A percentile compares a stretch with the other conserved stretches of the same genome.
Conservation (phyloP, 35 echinoderm and acorn worm species). For the Apostichopus parvimensis region DNA sequence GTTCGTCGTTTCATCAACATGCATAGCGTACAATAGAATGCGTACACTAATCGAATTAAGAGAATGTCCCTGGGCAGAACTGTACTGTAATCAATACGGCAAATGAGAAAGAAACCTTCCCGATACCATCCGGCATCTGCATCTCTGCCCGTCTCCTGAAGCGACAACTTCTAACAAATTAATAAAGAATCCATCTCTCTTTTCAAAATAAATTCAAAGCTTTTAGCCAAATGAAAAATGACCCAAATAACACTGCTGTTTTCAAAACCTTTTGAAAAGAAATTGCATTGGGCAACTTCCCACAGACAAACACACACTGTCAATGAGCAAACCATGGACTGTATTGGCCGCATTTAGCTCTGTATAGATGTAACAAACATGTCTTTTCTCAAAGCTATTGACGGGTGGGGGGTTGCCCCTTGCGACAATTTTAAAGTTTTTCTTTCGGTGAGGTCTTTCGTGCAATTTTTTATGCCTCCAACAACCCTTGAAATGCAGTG, state of each 20-base stretch:
- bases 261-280: no score
- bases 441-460: no score
- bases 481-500: no score
- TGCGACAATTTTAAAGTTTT: no score
- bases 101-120: background rate
- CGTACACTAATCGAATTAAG: background rate
- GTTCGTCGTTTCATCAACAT: background rate
- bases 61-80: background rate
- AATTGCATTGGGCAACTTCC: no score
- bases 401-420: no score
- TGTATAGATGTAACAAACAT: no score
- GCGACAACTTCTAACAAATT: background rate
- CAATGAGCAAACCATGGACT: no score
- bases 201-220: background rate
- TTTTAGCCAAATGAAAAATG: conserved; percentile 38
- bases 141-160: background rate
- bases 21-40: background rate
- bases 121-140: background rate
- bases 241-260: conserved; percentile 2
- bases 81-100: background rate
- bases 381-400: no score
- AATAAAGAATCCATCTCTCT: background rate
- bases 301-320: no score
- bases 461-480: no score
- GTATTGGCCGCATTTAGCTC: no score